Evolutionary conservation across 2,888 invertebrate species (phyloP), one percentile per base, ranked within the genome.

Genomic region (Lasioglossum zephyrum): DNA sequence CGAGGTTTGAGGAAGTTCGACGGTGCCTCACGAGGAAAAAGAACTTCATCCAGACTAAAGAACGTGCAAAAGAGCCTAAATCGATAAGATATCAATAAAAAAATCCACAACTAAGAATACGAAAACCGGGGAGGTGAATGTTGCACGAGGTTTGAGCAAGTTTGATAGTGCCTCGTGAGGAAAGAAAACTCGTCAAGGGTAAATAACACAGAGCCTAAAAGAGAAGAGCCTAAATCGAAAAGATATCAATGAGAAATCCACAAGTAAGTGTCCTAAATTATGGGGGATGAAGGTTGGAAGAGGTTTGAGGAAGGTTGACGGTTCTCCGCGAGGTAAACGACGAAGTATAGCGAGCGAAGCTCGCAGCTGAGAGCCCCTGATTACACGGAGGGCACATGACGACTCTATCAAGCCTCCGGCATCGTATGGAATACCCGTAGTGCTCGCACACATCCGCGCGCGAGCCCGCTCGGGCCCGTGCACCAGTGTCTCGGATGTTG

Each of bases 321-420:
- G 57, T 22, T 36, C 26, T n/a, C 66, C 77, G n/a, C 31, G 2
- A 66, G 66, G 36, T 6, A n/a, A 69, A 49, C 16, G 36, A 69
- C 16, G 36, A 47, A 31, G 31, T 66, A 16, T 11, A 39, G 63
- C 5, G 75, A 76, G 11, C 41, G 36, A 6, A 18, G 66, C 66
- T 69, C 70, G 85, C 31, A 86, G 87, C 90, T 92, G 91, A 91
- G 92, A 92, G 91, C 90, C 91, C 88, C 92, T 92, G 91, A 92
- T 93, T 92, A 89, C 88, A 88, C 88, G 81, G 87, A 92, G 90
- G 89, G 89, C 90, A 85, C 88, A 92, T 92, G 92, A 93, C 92
- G 90, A 91, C 91, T 93, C 93, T 91, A 93, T 93, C 92, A 89
- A 88, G 85, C 91, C 84, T 73, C 84, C 82, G 86, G 90, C 89